These are phyloP conservation scores for Glossophaga mutica DNA, from an alignment of 2,797 vertebrate species.

Conservation along the genomic window DNA sequence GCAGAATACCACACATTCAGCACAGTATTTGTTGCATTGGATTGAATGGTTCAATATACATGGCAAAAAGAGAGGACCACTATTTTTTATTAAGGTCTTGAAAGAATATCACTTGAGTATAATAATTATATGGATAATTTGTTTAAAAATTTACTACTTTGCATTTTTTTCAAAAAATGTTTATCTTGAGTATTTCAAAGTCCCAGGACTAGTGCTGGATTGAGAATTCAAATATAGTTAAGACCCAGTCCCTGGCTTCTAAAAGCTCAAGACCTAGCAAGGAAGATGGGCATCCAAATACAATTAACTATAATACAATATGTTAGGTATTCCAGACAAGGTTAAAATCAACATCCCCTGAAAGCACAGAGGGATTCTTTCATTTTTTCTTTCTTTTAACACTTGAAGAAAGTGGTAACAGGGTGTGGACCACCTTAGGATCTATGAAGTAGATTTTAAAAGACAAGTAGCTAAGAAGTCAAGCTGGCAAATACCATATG, in stretches of 20 bases:
- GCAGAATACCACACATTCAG: background rate
- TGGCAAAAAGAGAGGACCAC: background rate
- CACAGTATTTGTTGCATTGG: background rate
- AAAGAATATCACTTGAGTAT: background rate
- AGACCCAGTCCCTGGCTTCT: background rate
- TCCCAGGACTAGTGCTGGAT: background rate
- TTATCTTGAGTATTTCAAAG: constrained; percentile 11
- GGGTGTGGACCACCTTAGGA: background rate
- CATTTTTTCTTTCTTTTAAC: background rate
- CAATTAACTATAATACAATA: background rate
- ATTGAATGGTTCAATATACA: background rate
- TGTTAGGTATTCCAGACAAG: background rate
- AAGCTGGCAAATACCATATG: background rate
- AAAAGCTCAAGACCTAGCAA: background rate
- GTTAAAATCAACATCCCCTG: background rate
- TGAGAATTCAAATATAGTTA: constrained; percentile 2
- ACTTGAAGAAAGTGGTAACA: background rate
- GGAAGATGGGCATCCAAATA: background rate
- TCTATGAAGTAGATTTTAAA: background rate
- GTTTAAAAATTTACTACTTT: background rate
- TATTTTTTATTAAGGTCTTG: background rate
- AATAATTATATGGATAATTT: background rate
- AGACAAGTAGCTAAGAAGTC: background rate
- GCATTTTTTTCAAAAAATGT: background rate
- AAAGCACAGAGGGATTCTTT: background rate